Evolutionary conservation across 2,797 vertebrate species (phyloP).

Genomic region (Lophius americanus): DNA sequence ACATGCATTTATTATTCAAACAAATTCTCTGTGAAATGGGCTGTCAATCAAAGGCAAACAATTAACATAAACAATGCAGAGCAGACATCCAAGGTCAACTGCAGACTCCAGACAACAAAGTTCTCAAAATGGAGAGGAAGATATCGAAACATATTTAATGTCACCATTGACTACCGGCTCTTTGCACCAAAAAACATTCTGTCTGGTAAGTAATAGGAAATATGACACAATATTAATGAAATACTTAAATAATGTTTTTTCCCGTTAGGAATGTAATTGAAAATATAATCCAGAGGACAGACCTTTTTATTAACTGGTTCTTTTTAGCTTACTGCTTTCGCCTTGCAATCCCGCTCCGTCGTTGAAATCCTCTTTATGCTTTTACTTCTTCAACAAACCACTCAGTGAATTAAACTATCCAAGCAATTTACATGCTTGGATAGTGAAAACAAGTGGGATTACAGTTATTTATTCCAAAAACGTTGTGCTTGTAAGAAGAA

Average conservation of each 20-base stretch:
- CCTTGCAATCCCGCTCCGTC: slow-evolving; percentile 42
- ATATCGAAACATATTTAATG: slow-evolving; percentile 52
- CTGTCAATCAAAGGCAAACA: slow-evolving; percentile 59
- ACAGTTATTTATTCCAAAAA: slow-evolving; percentile 61
- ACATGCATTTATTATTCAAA: slow-evolving; percentile 43
- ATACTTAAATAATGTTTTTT: slow-evolving; percentile 1
- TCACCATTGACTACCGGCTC: slow-evolving; percentile 34
- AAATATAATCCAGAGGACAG: slow-evolving; percentile 54
- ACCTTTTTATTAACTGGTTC: slow-evolving; percentile 34
- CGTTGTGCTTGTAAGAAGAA: slow-evolving; percentile 40
- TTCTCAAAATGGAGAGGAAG: slow-evolving; percentile 44
- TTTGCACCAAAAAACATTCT: slow-evolving; percentile 29
- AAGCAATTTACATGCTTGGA: slow-evolving; percentile 67
- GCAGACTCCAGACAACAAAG: slow-evolving; percentile 30
- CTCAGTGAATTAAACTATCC: slow-evolving; percentile 57
- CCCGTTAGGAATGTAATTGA: slow-evolving; percentile 20
- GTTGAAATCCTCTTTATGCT: slow-evolving; percentile 60
- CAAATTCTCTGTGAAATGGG: slow-evolving; percentile 35
- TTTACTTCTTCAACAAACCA: slow-evolving; percentile 56
- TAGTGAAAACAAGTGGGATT: slow-evolving; percentile 71
- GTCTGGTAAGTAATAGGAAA: slow-evolving; percentile 32
- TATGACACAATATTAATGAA: slow-evolving; percentile 23
- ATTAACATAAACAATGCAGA: slow-evolving; percentile 44
- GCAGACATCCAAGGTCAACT: slow-evolving; percentile 25
- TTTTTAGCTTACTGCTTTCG: slow-evolving; percentile 37